Evolutionary conservation across 2,113 vertebrate genomes (phyloP).

Genomic region (Odocoileus hemionus): DNA sequence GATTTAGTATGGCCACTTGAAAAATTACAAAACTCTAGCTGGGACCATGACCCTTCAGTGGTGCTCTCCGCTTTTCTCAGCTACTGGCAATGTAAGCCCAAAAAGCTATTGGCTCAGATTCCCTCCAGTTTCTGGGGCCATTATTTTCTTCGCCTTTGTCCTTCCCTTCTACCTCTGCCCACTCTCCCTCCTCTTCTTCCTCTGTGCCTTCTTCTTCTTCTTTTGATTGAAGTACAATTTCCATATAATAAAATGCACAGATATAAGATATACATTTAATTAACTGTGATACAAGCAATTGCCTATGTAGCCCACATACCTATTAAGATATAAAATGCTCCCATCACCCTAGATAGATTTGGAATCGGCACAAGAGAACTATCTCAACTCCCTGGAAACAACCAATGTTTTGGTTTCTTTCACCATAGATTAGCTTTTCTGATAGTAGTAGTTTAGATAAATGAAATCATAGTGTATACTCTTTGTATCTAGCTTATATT

Average conservation of each 20-base stretch:
- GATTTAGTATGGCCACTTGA: constrained; percentile 23
- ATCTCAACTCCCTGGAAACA: background rate
- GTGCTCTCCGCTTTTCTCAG: background rate
- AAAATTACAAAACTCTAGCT: background rate
- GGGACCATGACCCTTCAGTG: background rate
- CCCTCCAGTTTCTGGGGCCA: background rate
- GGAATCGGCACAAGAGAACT: background rate
- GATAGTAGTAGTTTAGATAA: background rate
- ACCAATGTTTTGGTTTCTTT: background rate
- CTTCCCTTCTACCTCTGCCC: background rate
- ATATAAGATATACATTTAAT: background rate
- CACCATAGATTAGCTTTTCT: background rate
- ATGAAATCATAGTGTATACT: background rate
- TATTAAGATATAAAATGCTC: background rate
- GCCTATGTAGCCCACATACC: background rate
- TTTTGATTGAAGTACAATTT: background rate
- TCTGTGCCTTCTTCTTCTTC: background rate
- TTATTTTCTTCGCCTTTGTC: background rate
- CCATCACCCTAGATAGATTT: background rate
- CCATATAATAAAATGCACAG: background rate
- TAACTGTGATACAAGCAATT: background rate
- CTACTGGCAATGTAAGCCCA: background rate
- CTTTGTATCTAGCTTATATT: background rate
- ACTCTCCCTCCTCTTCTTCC: background rate
- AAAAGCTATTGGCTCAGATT: background rate